A percentile compares a stretch with the other conserved stretches of the same genome.
These are phyloP conservation scores for Cynocephalus volans DNA, from an alignment of 2,113 vertebrate genomes.

Conservation along the genomic window DNA sequence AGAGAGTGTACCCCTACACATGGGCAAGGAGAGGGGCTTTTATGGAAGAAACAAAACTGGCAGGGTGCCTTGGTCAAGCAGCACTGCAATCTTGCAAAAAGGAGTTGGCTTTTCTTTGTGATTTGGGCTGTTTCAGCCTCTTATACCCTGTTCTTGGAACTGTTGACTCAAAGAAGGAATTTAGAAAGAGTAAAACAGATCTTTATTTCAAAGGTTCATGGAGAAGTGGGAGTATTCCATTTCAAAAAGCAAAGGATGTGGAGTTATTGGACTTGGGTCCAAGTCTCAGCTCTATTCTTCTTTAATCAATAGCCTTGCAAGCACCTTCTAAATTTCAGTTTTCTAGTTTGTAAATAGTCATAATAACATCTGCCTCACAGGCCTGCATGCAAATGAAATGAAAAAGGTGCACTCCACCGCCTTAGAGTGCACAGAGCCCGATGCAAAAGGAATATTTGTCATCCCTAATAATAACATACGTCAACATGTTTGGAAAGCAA, in stretches of 20 bases:
- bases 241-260: background rate
- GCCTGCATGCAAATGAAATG: background rate
- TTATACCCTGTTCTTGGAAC: background rate
- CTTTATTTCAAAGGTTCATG: background rate
- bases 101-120: background rate
- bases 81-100: background rate
- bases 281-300: background rate
- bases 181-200: background rate
- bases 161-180: background rate
- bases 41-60: background rate
- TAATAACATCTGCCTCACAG: background rate
- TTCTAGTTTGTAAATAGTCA: slow-evolving; percentile 12
- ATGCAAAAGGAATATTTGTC: background rate
- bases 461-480: background rate
- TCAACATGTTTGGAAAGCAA: background rate
- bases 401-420: background rate
- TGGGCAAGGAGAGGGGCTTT: background rate
- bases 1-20: background rate
- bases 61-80: background rate
- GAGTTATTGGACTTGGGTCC: no score
- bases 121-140: background rate
- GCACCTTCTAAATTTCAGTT: background rate
- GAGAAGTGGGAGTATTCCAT: background rate
- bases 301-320: background rate
- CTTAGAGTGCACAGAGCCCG: background rate